A percentile compares a stretch with the other conserved stretches of the same genome.
Conservation (phyloP, 2,888 invertebrate species). For the Empis livida region DNA sequence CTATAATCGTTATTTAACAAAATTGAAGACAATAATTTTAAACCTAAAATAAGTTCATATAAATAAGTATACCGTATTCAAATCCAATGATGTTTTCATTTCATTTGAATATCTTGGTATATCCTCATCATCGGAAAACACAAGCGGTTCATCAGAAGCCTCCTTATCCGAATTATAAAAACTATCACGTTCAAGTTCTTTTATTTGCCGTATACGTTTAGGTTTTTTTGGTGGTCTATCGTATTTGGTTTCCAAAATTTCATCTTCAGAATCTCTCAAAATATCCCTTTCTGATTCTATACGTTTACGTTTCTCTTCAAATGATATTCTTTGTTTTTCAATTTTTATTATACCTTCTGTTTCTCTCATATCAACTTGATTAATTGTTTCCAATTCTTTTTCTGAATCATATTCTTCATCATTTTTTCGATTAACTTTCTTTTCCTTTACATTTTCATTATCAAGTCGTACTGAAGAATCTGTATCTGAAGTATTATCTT, state of each 20-base stretch:
- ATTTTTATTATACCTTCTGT: conserved; percentile 23
- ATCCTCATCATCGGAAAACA: conserved; percentile 49
- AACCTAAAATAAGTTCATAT: too few species aligned
- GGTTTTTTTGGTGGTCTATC: conserved; percentile 7
- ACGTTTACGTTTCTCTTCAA: conserved; percentile 33
- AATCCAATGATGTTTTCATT: conserved; percentile 21
- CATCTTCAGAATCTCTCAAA: conserved; percentile 32
- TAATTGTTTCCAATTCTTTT: conserved; percentile 12
- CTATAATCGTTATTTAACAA: neutral
- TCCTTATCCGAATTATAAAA: conserved; percentile 49
- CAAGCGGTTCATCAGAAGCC: conserved; percentile 42
- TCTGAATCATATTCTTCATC: conserved; percentile 10
- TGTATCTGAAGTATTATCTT: conserved; percentile 29
- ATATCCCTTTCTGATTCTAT: conserved; percentile 33
- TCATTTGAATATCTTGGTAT: conserved; percentile 36
- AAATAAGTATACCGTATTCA: too few species aligned
- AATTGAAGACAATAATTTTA: conserved; percentile 19
- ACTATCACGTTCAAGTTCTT: conserved; percentile 40
- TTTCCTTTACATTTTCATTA: conserved; percentile 17
- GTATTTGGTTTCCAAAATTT: conserved; percentile 10
- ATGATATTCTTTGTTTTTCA: conserved; percentile 33
- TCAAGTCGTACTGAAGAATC: conserved; percentile 33
- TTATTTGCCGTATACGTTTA: conserved; percentile 5
- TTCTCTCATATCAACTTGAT: conserved; percentile 20
- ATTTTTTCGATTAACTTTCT: conserved; percentile 12